Evolutionary conservation across 2,797 vertebrate genomes (phyloP), one percentile per base, ranked within the genome.

Genomic region (Catharus ustulatus): DNA sequence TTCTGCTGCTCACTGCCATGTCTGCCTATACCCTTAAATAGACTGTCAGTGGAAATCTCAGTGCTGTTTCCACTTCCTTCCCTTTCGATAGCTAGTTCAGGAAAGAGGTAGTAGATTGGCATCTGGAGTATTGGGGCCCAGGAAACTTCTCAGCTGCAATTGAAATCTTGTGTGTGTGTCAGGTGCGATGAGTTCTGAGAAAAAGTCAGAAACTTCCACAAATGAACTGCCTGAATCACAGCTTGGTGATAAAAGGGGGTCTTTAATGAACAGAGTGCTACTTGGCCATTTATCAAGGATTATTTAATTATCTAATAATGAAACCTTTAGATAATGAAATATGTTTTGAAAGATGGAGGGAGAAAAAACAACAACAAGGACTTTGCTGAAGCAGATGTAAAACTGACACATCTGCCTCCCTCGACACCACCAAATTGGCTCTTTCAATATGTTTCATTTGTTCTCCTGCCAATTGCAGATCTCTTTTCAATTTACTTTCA

Each of bases 391-490:
- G 81, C 80, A 94, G 91, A 94, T 96, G 91, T 74, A 91, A 94
- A 94, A 87, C 67, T 84, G 85, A 95, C 90, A 89, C 89, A 94
- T 95, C 87, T 94, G 85, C 67, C 72, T 95, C 87, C 93, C 94
- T 90, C 0, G n/a, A 87, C 82, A 80, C 57, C 34, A 90, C 74
- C 71, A 91, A 94, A 95, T 82, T 93, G 80, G 83, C 54, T 95
- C 77, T 84, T 94, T 94, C 93, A 92, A 84, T 95, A 88, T 87
- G 80, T 91, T 97, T 90, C 74, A 89, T 94, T 94, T 96, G 91
- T 97, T 96, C 80, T 96, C 85, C 90, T 91, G 95, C 94, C 96
- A 96, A 32, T 94, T 95, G 71, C 80, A 84, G 93, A 94, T 94
- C 85, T 96, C 95, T 85, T 26, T 30, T 96, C 90, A 93, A 90